Evolutionary conservation across 2,113 vertebrate species (phyloP).

Genomic region (Empidonax traillii): DNA sequence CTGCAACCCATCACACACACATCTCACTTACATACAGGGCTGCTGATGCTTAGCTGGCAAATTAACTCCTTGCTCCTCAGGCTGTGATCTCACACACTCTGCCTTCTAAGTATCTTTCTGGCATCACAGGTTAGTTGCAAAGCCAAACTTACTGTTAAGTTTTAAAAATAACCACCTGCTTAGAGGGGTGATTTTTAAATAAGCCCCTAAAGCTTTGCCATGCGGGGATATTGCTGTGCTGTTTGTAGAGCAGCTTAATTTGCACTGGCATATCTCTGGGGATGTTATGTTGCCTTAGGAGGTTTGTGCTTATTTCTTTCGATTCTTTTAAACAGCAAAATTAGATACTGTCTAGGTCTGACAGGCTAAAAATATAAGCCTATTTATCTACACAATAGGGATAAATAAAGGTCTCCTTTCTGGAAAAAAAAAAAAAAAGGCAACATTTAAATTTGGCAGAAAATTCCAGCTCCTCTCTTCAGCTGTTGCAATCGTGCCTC

Average conservation of each 20-base stretch:
- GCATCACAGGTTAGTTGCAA: neutral
- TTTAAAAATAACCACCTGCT: neutral
- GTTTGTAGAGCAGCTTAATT: neutral
- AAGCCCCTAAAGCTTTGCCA: neutral
- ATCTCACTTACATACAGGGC: neutral
- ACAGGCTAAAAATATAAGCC: constrained; percentile 14
- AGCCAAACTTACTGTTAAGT: neutral
- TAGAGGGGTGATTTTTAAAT: neutral
- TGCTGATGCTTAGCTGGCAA: neutral
- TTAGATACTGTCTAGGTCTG: constrained; percentile 21
- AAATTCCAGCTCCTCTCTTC: neutral
- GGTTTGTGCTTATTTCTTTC: neutral
- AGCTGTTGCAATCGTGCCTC: neutral
- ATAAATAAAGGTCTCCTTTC: constrained; percentile 8
- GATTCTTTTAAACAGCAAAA: constrained; percentile 19
- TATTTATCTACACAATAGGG: neutral
- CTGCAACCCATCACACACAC: neutral
- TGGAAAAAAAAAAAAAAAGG: neutral
- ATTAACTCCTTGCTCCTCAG: neutral
- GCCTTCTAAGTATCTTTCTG: neutral
- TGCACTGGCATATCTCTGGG: neutral
- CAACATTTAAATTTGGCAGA: neutral
- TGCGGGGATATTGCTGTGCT: neutral
- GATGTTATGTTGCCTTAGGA: neutral
- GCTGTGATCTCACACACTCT: neutral